Evolutionary conservation across 2,113 vertebrate species (phyloP).

Genomic region (Datnioides undecimradiatus): DNA sequence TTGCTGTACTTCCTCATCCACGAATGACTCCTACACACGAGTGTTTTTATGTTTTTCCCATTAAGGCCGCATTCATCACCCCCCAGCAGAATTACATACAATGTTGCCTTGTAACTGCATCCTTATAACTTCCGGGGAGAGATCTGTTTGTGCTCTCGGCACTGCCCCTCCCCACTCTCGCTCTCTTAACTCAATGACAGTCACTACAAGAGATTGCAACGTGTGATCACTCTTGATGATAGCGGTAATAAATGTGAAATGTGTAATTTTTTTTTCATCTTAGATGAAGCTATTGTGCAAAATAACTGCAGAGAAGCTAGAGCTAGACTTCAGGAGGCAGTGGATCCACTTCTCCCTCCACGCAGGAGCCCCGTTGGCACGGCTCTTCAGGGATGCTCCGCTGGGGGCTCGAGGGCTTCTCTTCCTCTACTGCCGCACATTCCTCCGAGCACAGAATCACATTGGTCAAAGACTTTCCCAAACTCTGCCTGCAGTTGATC

Average conservation of each 20-base stretch:
- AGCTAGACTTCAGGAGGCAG: slow-evolving; percentile 79
- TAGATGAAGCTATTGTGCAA: slow-evolving; percentile 86
- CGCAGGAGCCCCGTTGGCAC: slow-evolving; percentile 61
- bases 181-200: slow-evolving; percentile 31
- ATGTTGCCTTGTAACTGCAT: slow-evolving; percentile 50
- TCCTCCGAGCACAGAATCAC: slow-evolving; percentile 58
- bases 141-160: slow-evolving; percentile 68
- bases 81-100: slow-evolving; percentile 46
- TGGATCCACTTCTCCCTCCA: slow-evolving; percentile 62
- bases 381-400: slow-evolving; percentile 40
- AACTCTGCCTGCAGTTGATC: slow-evolving; percentile 54
- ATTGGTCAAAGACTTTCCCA: slow-evolving; percentile 44
- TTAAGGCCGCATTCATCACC: slow-evolving; percentile 69
- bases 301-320: slow-evolving; percentile 81
- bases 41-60: slow-evolving; percentile 59
- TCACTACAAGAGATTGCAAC: slow-evolving; percentile 55
- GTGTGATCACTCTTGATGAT: slow-evolving; percentile 62
- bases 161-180: not conserved
- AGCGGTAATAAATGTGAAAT: slow-evolving; percentile 67
- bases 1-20: slow-evolving; percentile 35
- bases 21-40: slow-evolving; percentile 48
- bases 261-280: slow-evolving; percentile 73
- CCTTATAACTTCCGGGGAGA: slow-evolving; percentile 49
- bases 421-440: slow-evolving; percentile 19
- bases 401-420: slow-evolving; percentile 39